Evolutionary conservation across 2,888 invertebrate genomes (phyloP), one percentile per base, ranked within the genome.

Genomic region (Chloromyia formosa): DNA sequence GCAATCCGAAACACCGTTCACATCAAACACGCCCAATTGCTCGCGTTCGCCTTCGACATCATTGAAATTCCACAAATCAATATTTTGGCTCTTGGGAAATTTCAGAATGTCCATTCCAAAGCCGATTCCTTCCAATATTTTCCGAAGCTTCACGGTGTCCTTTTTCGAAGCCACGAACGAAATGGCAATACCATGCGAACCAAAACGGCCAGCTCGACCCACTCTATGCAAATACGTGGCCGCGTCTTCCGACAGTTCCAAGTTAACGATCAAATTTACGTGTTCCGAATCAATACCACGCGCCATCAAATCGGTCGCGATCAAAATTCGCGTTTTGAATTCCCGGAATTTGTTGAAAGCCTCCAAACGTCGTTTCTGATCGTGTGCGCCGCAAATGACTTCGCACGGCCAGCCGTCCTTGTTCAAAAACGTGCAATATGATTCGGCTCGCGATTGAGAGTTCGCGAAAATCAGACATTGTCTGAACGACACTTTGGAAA

Each of bases 221-320:
- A 97, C 96, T 81, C 98, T 88, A 86, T 99, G 98, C 77, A 97
- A 88, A 87, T 97, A 97, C 18, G 94, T 95, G 78, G 93, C 91
- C 79, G 90, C 88, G 81, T 94, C 92, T 77, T 82, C 82, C 0
- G 98, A 96, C 40, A 94, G 87, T 83, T 98, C 98, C 81, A 97
- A 89, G 85, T 98, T 98, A 9, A 99, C 89, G 0, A 99, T 94
- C 76, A 99, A 85, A 87, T 98, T 95, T 10, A 98, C 93, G 86
- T 95, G 93, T 78, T 94, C 92, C 1, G 94, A 94, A 87, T 99
- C 98, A 78, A 99, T 94, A 12, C 99, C 99, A 78, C 99, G 88
- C 1, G 98, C 93, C 78, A 95, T 92, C 78, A 96, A 86, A 86
- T 95, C 98, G 0, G 98, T 98, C 1, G 97, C 92, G 66, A 98